Evolutionary conservation across 2,113 vertebrate genomes (phyloP).

Genomic region (Oxyruncus cristatus): DNA sequence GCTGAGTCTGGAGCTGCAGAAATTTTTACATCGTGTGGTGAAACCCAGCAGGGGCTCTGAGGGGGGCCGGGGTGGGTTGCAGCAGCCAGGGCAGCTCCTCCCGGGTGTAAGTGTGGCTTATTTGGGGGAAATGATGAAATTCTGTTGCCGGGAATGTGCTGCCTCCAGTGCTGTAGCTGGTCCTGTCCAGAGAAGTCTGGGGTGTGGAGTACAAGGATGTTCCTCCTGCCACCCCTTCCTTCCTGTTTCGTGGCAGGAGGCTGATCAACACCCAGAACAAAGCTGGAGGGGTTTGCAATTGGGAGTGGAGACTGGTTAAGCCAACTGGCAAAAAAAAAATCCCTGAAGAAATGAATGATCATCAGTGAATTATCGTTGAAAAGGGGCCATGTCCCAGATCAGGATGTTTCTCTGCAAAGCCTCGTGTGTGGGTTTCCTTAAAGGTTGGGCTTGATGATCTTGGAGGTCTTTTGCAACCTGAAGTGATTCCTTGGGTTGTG

Average conservation of each 20-base stretch:
- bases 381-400: neutral
- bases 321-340: neutral
- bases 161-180: neutral
- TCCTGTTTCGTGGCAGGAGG: neutral
- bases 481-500: neutral
- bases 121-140: neutral
- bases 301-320: neutral
- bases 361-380: rapidly evolving
- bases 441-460: neutral
- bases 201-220: neutral
- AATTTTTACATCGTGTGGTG: neutral
- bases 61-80: neutral
- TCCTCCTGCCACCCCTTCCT: neutral
- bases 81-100: neutral
- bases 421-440: neutral
- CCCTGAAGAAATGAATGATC: neutral
- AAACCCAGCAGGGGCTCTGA: neutral
- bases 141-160: neutral
- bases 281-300: neutral
- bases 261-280: neutral
- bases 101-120: rapidly evolving
- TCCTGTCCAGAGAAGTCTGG: neutral
- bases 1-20: neutral
- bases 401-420: neutral
- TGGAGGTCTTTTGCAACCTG: neutral